Percentiles rank a stretch among this genome's conserved stretches.
phyloP scores from a whole-genome alignment of 2,797 vertebrate genomes.

The Pampus argenteus region DNA sequence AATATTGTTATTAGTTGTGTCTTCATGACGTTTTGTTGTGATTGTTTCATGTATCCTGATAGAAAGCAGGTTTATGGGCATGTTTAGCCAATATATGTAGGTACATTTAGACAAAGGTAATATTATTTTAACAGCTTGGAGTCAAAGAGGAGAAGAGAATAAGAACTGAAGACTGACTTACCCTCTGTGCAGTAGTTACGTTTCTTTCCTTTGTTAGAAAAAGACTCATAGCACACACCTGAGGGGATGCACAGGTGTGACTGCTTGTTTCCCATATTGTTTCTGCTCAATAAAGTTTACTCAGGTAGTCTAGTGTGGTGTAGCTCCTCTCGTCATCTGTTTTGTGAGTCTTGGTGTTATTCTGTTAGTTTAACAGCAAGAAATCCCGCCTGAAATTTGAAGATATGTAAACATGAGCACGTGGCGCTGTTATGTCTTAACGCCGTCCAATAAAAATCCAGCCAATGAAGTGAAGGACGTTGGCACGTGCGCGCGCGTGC shows the following conservation, averaged over 20 bases:
- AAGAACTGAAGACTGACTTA: slow-evolving; percentile 45
- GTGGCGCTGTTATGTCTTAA: slow-evolving; percentile 65
- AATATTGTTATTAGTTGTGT: not conserved
- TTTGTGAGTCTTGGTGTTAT: not conserved
- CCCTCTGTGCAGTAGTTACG: slow-evolving; percentile 31
- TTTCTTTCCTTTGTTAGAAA: slow-evolving; percentile 36
- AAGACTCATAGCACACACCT: slow-evolving; percentile 4
- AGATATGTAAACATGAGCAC: slow-evolving; percentile 77
- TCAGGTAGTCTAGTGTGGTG: not conserved
- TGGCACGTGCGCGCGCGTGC: slow-evolving; percentile 26
- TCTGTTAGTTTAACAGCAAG: slow-evolving; percentile 6
- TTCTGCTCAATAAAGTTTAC: not conserved
- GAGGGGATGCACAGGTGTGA: slow-evolving; percentile 28
- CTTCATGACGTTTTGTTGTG: not conserved
- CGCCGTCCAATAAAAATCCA: slow-evolving; percentile 74
- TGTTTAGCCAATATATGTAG: too few species aligned
- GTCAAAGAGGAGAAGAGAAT: rapidly evolving
- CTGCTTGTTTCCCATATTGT: slow-evolving; percentile 77
- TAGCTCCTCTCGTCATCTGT: not conserved
- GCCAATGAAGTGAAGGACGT: slow-evolving; percentile 23
- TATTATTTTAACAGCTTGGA: not conserved
- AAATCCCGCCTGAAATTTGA: slow-evolving; percentile 85
- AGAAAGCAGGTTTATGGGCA: too few species aligned
- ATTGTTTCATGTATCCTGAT: not conserved
- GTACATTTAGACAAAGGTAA: too few species aligned